A percentile compares a stretch with the other conserved stretches of the same genome.
These are phyloP conservation scores for Istiophorus platypterus DNA, from an alignment of 2,113 vertebrate species.

Conservation along the genomic window DNA sequence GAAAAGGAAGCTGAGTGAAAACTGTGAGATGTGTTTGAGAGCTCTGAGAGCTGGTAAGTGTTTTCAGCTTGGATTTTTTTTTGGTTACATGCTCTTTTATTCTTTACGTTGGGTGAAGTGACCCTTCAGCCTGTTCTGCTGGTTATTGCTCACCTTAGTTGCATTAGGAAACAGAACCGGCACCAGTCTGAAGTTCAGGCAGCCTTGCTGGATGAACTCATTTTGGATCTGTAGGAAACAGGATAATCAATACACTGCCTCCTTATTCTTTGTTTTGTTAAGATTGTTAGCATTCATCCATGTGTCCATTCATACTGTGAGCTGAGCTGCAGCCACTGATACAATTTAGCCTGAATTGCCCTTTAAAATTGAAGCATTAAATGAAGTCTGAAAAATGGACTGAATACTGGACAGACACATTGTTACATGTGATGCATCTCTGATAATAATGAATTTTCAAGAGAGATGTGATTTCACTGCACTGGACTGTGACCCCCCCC, in stretches of 20 bases:
- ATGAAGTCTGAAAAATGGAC: not conserved
- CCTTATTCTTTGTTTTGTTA: not conserved
- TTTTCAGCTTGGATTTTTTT: not conserved
- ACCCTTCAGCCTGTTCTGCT: too few species aligned
- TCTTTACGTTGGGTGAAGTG: not conserved
- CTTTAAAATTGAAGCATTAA: too few species aligned
- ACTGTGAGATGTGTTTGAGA: not conserved
- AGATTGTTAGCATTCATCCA: not conserved
- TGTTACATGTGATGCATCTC: not conserved
- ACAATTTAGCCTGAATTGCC: too few species aligned
- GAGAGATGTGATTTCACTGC: too few species aligned
- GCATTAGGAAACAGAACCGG: slow-evolving; percentile 94
- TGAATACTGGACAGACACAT: not conserved
- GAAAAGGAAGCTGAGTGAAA: not conserved
- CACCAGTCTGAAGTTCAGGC: slow-evolving; percentile 95
- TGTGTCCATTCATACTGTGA: not conserved
- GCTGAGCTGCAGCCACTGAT: too few species aligned
- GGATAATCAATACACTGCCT: not conserved
- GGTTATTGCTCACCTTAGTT: slow-evolving; percentile 85
- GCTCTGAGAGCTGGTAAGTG: not conserved
- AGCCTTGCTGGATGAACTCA: slow-evolving; percentile 97
- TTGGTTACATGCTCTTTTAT: too few species aligned
- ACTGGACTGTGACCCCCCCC: too few species aligned
- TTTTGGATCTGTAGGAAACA: slow-evolving; percentile 90
- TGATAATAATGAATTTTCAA: not conserved